Conservation (phyloP, 2,888 invertebrate species). For the Ormyrus pomaceus region DNA sequence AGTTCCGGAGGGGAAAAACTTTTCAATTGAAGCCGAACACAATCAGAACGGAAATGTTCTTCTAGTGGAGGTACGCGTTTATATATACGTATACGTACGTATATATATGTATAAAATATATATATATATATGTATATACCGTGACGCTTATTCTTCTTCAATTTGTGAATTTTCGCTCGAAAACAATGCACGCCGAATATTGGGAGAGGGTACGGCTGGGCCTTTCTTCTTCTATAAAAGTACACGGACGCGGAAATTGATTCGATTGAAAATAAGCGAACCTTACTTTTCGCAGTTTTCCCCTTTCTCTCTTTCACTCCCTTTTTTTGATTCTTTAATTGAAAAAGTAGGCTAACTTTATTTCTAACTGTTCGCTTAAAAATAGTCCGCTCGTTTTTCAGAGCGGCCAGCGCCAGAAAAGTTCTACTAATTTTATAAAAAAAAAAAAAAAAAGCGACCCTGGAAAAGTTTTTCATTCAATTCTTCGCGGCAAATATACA, state of each 20-base stretch:
- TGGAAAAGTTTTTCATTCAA: too few relatives aligned
- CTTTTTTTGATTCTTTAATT: conserved; percentile 23
- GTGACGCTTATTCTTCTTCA: conserved; percentile 48
- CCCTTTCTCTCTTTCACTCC: background rate
- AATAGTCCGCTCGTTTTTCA: conserved; percentile 21
- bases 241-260: conserved; percentile 45
- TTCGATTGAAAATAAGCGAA: conserved; percentile 45
- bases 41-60: conserved; percentile 44
- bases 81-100: too few relatives aligned
- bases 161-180: conserved; percentile 51
- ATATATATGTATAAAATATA: too few relatives aligned
- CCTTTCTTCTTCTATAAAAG: conserved; percentile 20
- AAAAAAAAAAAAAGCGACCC: too few relatives aligned
- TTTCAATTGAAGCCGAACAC: conserved; percentile 56
- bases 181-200: conserved; percentile 54
- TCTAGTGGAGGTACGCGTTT: background rate
- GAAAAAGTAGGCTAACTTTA: conserved; percentile 38
- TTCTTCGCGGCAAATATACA: too few relatives aligned
- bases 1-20: conserved; percentile 49
- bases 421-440: conserved; percentile 14
- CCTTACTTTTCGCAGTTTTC: conserved; percentile 10
- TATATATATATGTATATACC: background rate
- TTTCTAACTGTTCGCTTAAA: background rate
- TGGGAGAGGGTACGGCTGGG: conserved; percentile 7
- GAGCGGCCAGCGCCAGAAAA: background rate